These are phyloP conservation scores for Macroglossus sobrinus DNA, from an alignment of 2,113 vertebrate species.

Conservation along the genomic window DNA sequence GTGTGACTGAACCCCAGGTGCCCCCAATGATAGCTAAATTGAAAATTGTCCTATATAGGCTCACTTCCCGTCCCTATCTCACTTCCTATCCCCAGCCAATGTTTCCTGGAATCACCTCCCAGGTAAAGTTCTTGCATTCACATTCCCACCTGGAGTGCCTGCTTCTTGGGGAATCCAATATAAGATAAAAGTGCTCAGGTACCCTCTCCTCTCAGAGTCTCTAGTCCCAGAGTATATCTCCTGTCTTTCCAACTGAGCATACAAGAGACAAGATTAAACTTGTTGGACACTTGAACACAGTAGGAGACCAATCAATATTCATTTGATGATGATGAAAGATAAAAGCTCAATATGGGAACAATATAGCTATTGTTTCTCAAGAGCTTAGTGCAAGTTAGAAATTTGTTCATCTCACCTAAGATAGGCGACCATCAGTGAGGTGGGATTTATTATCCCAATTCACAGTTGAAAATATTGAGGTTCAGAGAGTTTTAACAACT, in stretches of 20 bases:
- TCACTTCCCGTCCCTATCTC: not conserved
- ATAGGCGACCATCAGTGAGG: not conserved
- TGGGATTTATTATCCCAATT: not conserved
- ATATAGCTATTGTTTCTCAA: not conserved
- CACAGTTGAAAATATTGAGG: not conserved
- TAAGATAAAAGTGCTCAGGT: not conserved
- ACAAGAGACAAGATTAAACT: not conserved
- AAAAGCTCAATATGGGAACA: not conserved
- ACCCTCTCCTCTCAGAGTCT: not conserved
- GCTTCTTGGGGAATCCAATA: not conserved
- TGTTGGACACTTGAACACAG: not conserved
- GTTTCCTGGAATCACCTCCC: not conserved
- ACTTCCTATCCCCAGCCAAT: not conserved
- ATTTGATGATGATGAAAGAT: not conserved
- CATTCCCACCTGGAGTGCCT: not conserved
- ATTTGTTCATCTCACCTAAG: not conserved
- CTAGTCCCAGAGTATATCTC: not conserved
- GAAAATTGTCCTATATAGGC: not conserved
- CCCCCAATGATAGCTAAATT: not conserved
- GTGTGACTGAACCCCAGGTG: not conserved
- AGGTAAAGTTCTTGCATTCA: not conserved
- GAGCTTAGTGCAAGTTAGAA: not conserved
- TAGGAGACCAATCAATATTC: not conserved
- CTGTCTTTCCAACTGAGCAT: not conserved
- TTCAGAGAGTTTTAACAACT: not conserved